Evolutionary conservation across 2,797 vertebrate genomes (phyloP).

Genomic region (Bovichtus diacanthus): DNA sequence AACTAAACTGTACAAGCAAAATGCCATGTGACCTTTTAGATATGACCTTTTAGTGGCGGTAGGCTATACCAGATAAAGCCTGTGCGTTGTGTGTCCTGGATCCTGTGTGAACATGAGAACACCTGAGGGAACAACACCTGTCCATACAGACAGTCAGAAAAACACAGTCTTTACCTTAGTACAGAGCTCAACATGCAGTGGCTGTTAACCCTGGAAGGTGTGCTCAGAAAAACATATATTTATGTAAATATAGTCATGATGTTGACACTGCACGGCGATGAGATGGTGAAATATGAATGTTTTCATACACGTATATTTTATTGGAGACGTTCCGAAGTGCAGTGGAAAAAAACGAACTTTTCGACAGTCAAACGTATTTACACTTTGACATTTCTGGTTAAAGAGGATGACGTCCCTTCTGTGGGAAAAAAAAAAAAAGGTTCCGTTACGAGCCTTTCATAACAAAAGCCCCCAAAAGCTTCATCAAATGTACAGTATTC

Average conservation of each 20-base stretch:
- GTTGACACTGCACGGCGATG: not conserved
- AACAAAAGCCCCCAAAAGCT: slow-evolving; percentile 3
- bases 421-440: fast-evolving
- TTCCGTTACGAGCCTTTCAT: not conserved
- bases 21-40: not conserved
- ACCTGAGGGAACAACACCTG: not conserved
- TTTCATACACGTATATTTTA: not conserved
- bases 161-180: not conserved
- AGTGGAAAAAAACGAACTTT: not conserved
- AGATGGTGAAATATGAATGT: not conserved
- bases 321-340: no score
- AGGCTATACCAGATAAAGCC: not conserved
- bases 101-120: not conserved
- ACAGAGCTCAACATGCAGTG: not conserved
- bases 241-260: no score
- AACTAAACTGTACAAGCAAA: not conserved
- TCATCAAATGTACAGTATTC: not conserved
- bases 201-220: no score
- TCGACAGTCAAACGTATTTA: not conserved
- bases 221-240: not conserved
- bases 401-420: not conserved
- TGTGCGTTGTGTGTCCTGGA: not conserved
- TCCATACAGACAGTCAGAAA: no score
- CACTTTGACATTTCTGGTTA: not conserved
- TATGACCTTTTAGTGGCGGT: not conserved